Conservation (phyloP, 2,113 vertebrate genomes). For the Terrapene triunguis region DNA sequence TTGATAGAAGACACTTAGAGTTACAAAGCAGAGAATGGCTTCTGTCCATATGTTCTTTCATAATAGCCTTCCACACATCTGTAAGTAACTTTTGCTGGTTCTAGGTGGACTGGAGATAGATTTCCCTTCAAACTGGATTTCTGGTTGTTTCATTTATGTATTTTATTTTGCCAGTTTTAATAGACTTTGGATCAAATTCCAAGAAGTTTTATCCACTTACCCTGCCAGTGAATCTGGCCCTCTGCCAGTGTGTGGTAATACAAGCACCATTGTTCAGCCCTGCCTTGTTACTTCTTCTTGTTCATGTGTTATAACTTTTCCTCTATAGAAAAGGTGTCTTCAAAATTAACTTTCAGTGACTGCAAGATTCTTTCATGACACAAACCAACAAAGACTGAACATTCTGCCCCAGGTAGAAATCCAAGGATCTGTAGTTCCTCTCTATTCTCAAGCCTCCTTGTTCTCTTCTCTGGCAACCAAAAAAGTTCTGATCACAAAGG, state of each 20-base stretch:
- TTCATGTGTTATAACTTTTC: not conserved
- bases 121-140: not conserved
- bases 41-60: rapidly evolving
- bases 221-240: conserved; percentile 35
- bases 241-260: not conserved
- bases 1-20: not conserved
- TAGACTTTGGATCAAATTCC: conserved; percentile 36
- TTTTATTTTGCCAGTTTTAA: conserved; percentile 42
- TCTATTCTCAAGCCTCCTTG: not conserved
- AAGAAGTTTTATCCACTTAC: conserved; percentile 6
- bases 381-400: not conserved
- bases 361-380: not conserved
- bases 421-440: not conserved
- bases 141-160: not conserved
- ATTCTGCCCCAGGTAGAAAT: not conserved
- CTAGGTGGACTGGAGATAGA: not conserved
- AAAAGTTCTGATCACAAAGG: rapidly evolving
- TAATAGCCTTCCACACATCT: not conserved
- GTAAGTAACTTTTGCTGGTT: conserved; percentile 2
- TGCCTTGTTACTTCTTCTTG: not conserved
- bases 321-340: not conserved
- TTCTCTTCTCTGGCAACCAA: not conserved
- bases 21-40: not conserved
- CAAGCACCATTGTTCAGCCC: not conserved
- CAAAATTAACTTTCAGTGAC: not conserved